phyloP scores from a whole-genome alignment of 2,113 vertebrate genomes.

The Willisornis vidua region DNA sequence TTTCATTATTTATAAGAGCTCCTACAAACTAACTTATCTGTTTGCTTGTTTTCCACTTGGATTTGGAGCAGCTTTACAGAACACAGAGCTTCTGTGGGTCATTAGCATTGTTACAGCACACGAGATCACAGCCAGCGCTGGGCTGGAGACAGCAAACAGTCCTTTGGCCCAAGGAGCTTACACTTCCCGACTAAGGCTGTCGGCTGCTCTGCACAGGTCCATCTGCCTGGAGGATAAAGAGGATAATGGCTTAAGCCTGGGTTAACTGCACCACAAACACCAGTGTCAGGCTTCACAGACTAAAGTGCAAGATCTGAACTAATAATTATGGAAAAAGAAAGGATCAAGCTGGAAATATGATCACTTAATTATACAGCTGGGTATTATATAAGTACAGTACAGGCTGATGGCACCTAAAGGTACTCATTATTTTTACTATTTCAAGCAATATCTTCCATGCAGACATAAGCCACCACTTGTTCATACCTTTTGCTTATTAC shows the following conservation, averaged over 20 bases:
- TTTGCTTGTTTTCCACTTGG: neutral
- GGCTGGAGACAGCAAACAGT: neutral
- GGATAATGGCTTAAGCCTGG: neutral
- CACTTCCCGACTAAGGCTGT: neutral
- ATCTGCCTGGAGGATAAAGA: neutral
- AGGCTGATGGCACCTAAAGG: neutral
- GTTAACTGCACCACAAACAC: neutral
- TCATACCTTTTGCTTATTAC: neutral
- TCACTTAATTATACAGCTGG: neutral
- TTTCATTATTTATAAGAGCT: neutral
- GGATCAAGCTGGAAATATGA: neutral
- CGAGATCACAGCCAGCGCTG: neutral
- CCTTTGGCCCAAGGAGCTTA: neutral
- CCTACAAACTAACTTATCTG: neutral
- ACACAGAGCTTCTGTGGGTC: neutral
- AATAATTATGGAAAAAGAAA: neutral
- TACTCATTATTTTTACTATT: slow-evolving; percentile 19
- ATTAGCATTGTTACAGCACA: neutral
- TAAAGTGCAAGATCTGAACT: neutral
- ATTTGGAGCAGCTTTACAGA: neutral
- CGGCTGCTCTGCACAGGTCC: neutral
- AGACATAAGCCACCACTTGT: neutral
- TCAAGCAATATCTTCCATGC: neutral
- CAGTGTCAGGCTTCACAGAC: neutral
- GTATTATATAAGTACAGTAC: neutral